Percentiles rank a stretch among this genome's conserved stretches.
phyloP scores from a whole-genome alignment of 2,797 vertebrate species.

The Hippocampus kuda region DNA sequence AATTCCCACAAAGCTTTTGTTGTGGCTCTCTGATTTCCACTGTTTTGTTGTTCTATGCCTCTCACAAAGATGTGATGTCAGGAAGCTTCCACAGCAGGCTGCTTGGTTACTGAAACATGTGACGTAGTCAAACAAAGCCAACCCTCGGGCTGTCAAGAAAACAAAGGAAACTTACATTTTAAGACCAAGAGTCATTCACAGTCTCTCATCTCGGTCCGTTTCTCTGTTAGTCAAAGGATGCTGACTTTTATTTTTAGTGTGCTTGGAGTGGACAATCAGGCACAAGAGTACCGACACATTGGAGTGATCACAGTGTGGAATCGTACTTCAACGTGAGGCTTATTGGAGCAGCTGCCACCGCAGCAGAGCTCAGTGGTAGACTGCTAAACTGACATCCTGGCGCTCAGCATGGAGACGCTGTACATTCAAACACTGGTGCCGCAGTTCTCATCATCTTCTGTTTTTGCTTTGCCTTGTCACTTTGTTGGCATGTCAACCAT shows the following conservation, averaged over 20 bases:
- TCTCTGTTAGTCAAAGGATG: not conserved
- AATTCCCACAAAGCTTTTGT: not conserved
- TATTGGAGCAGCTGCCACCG: slow-evolving; percentile 29
- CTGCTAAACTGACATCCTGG: slow-evolving; percentile 36
- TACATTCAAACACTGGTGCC: slow-evolving; percentile 1
- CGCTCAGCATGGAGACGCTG: not conserved
- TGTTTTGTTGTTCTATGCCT: not conserved
- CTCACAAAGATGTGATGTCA: not conserved
- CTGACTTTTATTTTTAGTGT: not conserved
- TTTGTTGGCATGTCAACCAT: slow-evolving; percentile 47
- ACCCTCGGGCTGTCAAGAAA: not conserved
- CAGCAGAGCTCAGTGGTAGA: slow-evolving; percentile 24
- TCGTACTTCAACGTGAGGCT: slow-evolving; percentile 10
- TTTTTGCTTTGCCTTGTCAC: slow-evolving; percentile 10
- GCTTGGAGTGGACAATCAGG: not conserved
- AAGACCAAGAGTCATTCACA: not conserved
- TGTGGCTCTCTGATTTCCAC: no score
- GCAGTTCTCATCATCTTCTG: slow-evolving; percentile 1
- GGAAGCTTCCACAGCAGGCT: not conserved
- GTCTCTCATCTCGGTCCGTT: not conserved
- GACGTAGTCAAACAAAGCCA: not conserved
- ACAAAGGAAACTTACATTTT: not conserved
- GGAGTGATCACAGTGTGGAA: slow-evolving; percentile 8
- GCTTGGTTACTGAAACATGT: not conserved
- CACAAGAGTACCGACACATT: not conserved